These are phyloP conservation scores for Takifugu flavidus DNA, from an alignment of 2,113 vertebrate species.

Conservation along the genomic window DNA sequence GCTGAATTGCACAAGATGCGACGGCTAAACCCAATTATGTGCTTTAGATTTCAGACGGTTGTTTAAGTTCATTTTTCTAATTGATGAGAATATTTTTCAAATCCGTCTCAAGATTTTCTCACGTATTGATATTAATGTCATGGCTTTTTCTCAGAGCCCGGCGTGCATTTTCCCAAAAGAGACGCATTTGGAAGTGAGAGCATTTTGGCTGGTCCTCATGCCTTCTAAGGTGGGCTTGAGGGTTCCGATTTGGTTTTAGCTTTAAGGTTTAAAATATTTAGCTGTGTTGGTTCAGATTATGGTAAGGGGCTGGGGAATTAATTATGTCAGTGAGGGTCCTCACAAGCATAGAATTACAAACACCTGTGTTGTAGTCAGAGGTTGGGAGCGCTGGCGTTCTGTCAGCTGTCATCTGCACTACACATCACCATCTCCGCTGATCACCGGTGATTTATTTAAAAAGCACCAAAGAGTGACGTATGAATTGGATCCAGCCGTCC, in stretches of 20 bases:
- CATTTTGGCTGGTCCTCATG: too few species aligned
- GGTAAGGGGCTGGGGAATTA: neutral
- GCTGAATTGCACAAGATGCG: constrained; percentile 6
- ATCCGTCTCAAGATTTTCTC: constrained; percentile 12
- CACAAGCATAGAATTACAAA: too few species aligned
- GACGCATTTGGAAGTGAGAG: too few species aligned
- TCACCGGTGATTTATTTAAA: neutral
- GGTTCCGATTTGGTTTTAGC: too few species aligned
- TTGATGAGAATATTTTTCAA: neutral
- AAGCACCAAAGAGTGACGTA: too few species aligned
- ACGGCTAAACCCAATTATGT: constrained; percentile 36
- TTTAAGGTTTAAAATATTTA: too few species aligned
- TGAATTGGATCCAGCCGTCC: too few species aligned
- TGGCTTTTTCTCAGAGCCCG: neutral
- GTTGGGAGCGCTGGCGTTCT: constrained; percentile 21
- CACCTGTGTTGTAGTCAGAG: constrained; percentile 11
- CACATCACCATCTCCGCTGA: constrained; percentile 29
- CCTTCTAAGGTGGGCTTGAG: too few species aligned
- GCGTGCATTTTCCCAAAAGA: too few species aligned
- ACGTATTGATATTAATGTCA: neutral
- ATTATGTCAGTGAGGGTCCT: constrained; percentile 3
- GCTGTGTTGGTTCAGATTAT: too few species aligned
- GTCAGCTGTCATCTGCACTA: constrained; percentile 36
- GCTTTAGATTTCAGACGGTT: constrained; percentile 13
- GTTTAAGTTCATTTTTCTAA: constrained; percentile 17